phyloP scores from a whole-genome alignment of 2,113 vertebrate genomes.

The Empidonax traillii region DNA sequence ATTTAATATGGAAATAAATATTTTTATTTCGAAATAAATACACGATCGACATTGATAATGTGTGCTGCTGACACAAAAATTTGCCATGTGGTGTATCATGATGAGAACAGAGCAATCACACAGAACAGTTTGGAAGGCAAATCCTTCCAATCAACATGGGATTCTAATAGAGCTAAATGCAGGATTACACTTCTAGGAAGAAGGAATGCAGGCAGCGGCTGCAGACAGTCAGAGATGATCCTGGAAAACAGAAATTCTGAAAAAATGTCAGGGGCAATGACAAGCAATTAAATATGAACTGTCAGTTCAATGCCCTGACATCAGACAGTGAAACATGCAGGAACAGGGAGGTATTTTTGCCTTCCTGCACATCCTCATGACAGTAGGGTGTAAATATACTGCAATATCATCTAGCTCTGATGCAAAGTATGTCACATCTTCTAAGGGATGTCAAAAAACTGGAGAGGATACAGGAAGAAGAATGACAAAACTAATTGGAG shows the following conservation, averaged over 20 bases:
- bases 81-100: constrained; percentile 17
- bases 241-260: constrained; percentile 22
- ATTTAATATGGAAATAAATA: constrained; percentile 57
- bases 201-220: constrained; percentile 56
- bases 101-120: constrained; percentile 47
- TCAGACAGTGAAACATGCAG: neutral
- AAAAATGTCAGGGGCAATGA: constrained; percentile 19
- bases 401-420: neutral
- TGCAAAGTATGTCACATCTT: neutral
- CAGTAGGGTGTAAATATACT: neutral
- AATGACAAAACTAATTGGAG: neutral
- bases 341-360: constrained; percentile 17
- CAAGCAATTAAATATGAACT: constrained; percentile 24
- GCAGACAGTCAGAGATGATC: neutral
- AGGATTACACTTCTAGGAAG: constrained; percentile 17
- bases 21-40: constrained; percentile 59
- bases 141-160: constrained; percentile 26
- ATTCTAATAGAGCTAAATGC: constrained; percentile 37
- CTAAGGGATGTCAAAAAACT: neutral
- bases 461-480: neutral
- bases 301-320: constrained; percentile 13
- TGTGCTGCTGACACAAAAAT: constrained; percentile 54
- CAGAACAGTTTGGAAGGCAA: constrained; percentile 33
- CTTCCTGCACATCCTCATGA: neutral
- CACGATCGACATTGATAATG: constrained; percentile 21